Percentiles rank a stretch among this genome's conserved stretches.
These are phyloP conservation scores for Gadus macrocephalus DNA, from an alignment of 2,113 vertebrate genomes.

Conservation along the genomic window DNA sequence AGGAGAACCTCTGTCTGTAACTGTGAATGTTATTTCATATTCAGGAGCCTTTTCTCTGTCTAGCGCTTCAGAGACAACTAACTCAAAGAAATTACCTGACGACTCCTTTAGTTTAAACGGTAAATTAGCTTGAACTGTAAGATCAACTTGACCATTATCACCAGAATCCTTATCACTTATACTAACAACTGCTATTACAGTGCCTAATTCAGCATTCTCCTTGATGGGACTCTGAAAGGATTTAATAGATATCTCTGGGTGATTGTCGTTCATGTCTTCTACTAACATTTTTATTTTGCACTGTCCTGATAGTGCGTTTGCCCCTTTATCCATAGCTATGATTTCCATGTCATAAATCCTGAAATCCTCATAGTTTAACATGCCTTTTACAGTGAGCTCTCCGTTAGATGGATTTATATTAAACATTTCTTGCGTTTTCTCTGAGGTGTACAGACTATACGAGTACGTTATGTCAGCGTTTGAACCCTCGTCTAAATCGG, in stretches of 20 bases:
- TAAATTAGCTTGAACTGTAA: conserved; percentile 30
- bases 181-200: conserved; percentile 62
- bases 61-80: conserved; percentile 46
- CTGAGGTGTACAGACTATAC: conserved; percentile 69
- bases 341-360: conserved; percentile 66
- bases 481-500: conserved; percentile 63
- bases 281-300: conserved; percentile 69
- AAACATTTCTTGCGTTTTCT: conserved; percentile 63
- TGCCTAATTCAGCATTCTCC: conserved; percentile 47
- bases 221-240: conserved; percentile 53
- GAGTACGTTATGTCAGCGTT: conserved; percentile 68
- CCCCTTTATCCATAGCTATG: conserved; percentile 63
- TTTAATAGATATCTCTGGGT: conserved; percentile 58
- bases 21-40: conserved; percentile 48
- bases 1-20: conserved; percentile 41
- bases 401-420: conserved; percentile 67
- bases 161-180: conserved; percentile 58
- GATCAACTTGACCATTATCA: conserved; percentile 53
- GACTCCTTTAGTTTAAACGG: conserved; percentile 50
- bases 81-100: conserved; percentile 60
- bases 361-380: conserved; percentile 73
- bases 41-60: conserved; percentile 48
- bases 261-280: conserved; percentile 68
- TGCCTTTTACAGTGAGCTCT: conserved; percentile 67
- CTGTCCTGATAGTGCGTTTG: conserved; percentile 50